Conservation (phyloP, 2,888 invertebrate species). For the Barypeithes pellucidus region DNA sequence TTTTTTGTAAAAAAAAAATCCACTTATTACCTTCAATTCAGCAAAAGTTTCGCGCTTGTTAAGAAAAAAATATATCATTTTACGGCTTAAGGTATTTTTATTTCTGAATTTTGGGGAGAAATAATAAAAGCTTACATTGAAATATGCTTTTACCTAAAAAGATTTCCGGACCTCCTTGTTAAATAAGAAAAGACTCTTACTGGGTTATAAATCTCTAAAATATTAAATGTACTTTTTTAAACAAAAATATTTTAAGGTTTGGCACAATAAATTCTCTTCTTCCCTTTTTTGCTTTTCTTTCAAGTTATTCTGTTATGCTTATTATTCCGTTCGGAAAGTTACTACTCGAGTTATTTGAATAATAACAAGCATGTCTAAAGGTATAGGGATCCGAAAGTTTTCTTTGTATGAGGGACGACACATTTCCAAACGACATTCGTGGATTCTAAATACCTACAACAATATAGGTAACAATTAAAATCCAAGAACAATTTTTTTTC, state of each 20-base stretch:
- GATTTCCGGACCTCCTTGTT: background rate
- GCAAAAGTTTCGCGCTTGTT: background rate
- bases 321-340: background rate
- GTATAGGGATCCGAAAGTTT: too few relatives aligned
- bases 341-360: too few relatives aligned
- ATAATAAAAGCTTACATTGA: background rate
- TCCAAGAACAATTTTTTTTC: too few relatives aligned
- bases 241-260: background rate
- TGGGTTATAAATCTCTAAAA: constrained; percentile 10
- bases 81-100: background rate
- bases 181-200: constrained; percentile 11
- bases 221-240: constrained; percentile 5
- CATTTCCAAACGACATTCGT: too few relatives aligned
- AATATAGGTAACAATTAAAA: too few relatives aligned
- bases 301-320: background rate
- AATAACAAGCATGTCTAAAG: too few relatives aligned
- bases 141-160: constrained; percentile 10
- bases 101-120: background rate
- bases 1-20: too few relatives aligned
- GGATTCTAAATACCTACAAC: too few relatives aligned
- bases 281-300: background rate
- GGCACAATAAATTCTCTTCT: background rate
- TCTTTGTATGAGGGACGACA: too few relatives aligned
- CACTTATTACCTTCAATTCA: too few relatives aligned
- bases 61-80: constrained; percentile 3